Base-by-base conservation (phyloP, 2,797 vertebrate genomes). In the Onychomys leucogaster region DNA sequence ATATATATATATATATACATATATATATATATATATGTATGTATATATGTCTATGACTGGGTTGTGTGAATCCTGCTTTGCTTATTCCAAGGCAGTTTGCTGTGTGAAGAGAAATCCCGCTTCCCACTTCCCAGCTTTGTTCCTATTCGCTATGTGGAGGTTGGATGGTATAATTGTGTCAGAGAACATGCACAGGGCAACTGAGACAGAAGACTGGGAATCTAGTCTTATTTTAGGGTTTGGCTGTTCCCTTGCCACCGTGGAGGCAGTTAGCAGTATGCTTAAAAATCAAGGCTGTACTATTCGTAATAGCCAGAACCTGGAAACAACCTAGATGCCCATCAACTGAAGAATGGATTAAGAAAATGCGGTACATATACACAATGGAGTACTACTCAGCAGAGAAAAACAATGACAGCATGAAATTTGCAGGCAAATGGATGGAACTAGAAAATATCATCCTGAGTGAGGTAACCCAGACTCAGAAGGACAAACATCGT, bases 101-200 rank as follows among this genome's bases (percentile, higher is more conserved):
- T 83, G 23, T 52, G 27, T 85, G 89, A 63, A 83, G 78, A 96
- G 59, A 93, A 88, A 81, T 46, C 32, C 67, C 9, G 17, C 27
- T 37, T 78, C 41, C 84, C 52, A 77, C 27, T 37, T 78, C 41
- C 84, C 52, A 77, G 61, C 57, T 86, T 84, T 88, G 88, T 77
- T 94, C 87, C 55, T 46, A 57, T 32, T 90, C 89, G 57, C 29
- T 1, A 32, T 49, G 61, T 43, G n/a, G n/a, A 77, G 57, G 34
- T 77, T 81, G 89, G 46, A 86, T 19, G 73, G 21, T 80, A 17
- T 25, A 29, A 89, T 32, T 89, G 32, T 57, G 91, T 34, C 8
- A 52, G 80, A 77, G 81, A 46, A 77, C n/a, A 27, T 52, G 90
- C 86, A 27, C 16, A 41, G 63, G 29, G 10, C 10, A 25, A 46